Evolutionary conservation across 1,140 invertebrate genomes (phyloP), one percentile per base, ranked within the genome.

Genomic region (Aphelenchoides avenae): DNA sequence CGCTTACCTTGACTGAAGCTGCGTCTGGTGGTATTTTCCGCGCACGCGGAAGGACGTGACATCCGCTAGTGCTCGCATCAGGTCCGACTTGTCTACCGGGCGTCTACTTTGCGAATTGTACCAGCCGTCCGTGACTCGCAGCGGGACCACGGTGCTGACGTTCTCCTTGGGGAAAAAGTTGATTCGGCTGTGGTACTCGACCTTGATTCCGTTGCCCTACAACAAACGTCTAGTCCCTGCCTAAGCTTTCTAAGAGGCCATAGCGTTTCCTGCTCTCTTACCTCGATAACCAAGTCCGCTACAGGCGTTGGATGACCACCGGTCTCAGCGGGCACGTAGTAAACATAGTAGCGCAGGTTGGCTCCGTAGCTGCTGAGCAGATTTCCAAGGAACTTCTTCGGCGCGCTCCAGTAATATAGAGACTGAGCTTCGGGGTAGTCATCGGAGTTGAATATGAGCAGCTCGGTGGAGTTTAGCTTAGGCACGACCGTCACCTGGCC

Each of bases 11-110:
- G 86, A 87, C 80, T 93, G 89, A 54, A 89, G 86, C 80, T 98
- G 92, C 75, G 92, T 89, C 0, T 87, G 88, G 76, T 95, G 89
- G 78, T 87, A 97, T 50, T 89, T 88, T 0, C 89, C 90, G 49
- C 91, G 82, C 24, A 97, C 83, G 66, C 96, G 81, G 13, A 97
- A 70, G 27, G 86, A 80, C 56, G 86, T 84, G 0, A 98, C 70
- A 63, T 89, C 83, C 4, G 85, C 81, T n/a, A 97, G 78, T 1
- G 91, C 84, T 24, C 85, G 84, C 75, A 97, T 84, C 70, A 97
- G 86, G 69, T 94, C 85, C 24, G 5, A 80, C 56, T 89, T 82
- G 1, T 84, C 84, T 3, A 88, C 87, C 5, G 81, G 66, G 39
- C 52, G 57, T 9, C 74, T 24, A 24, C 64, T 67, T 3, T 27